Percentiles rank a stretch among this genome's conserved stretches.
These are phyloP conservation scores for Tangara arthus DNA, from an alignment of 2,797 vertebrate species.

Conservation along the genomic window DNA sequence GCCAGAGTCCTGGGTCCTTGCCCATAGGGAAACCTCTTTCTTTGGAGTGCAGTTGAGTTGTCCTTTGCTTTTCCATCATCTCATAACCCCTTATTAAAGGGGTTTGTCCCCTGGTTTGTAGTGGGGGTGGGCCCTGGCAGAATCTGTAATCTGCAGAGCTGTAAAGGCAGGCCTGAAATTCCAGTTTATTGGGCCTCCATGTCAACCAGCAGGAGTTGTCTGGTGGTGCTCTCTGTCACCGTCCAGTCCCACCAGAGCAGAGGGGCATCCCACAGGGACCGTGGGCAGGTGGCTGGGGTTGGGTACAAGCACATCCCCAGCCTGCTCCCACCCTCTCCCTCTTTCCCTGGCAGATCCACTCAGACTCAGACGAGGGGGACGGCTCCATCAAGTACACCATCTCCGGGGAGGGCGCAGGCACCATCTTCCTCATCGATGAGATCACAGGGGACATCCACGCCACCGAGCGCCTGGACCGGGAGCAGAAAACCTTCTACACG, in stretches of 20 bases:
- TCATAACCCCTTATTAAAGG: neutral
- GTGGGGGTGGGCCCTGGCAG: neutral
- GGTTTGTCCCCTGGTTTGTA: neutral
- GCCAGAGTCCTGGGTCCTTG: neutral
- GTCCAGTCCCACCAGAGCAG: neutral
- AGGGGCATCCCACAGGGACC: neutral
- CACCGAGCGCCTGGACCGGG: conserved; percentile 91
- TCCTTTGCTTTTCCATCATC: neutral
- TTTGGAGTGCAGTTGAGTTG: neutral
- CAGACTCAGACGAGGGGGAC: conserved; percentile 94
- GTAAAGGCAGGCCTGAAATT: neutral
- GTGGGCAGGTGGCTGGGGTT: rapidly evolving
- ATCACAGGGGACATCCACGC: conserved; percentile 95
- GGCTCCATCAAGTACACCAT: conserved; percentile 98
- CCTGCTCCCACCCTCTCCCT: neutral
- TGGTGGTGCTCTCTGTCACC: neutral
- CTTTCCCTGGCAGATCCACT: conserved; percentile 87
- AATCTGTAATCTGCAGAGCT: neutral
- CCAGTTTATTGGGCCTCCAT: neutral
- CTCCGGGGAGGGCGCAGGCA: conserved; percentile 93
- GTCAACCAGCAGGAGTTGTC: too few relatives aligned
- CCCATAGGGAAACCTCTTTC: neutral
- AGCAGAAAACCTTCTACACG: conserved; percentile 95
- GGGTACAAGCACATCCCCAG: neutral
- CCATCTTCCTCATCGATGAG: conserved; percentile 97